Conservation (phyloP, 1,140 invertebrate species). For the Listronotus bonariensis region DNA sequence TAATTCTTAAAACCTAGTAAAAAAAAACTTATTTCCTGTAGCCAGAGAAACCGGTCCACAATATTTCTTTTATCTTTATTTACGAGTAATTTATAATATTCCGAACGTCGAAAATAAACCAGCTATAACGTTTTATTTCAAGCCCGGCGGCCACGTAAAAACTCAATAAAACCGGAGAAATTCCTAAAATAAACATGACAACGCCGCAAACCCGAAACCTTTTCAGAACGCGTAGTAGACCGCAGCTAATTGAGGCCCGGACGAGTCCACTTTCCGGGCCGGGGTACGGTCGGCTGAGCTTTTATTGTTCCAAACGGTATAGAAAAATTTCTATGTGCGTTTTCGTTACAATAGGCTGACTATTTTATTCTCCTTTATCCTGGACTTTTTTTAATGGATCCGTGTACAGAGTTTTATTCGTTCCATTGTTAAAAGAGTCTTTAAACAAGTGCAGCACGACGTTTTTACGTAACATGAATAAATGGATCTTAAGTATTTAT, state of each 20-base stretch:
- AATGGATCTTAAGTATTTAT: background rate
- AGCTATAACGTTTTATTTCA: slow-evolving; percentile 22
- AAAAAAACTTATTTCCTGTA: no score
- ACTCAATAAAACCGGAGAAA: slow-evolving; percentile 21
- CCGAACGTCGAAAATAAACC: slow-evolving; percentile 28
- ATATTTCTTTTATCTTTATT: slow-evolving; percentile 3
- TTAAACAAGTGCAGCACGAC: no score
- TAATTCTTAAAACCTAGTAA: no score
- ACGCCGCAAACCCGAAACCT: slow-evolving; percentile 40
- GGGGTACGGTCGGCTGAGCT: slow-evolving; percentile 38
- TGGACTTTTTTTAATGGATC: slow-evolving; percentile 8
- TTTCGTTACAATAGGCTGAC: slow-evolving; percentile 27
- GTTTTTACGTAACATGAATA: background rate
- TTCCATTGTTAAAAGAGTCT: no score
- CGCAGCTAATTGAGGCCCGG: slow-evolving; percentile 51
- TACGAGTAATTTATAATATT: background rate
- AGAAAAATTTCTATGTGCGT: slow-evolving; percentile 6
- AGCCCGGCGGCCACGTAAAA: slow-evolving; percentile 27
- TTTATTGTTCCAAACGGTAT: slow-evolving; percentile 28
- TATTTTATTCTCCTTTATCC: slow-evolving; percentile 18
- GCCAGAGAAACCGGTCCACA: no score
- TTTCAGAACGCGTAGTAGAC: slow-evolving; percentile 50
- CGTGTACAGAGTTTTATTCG: background rate
- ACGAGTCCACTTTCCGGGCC: slow-evolving; percentile 45
- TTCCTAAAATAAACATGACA: slow-evolving; percentile 18